Evolutionary conservation across 2,888 invertebrate genomes (phyloP), one percentile per base, ranked within the genome.

Genomic region (Tachystola acroxantha): DNA sequence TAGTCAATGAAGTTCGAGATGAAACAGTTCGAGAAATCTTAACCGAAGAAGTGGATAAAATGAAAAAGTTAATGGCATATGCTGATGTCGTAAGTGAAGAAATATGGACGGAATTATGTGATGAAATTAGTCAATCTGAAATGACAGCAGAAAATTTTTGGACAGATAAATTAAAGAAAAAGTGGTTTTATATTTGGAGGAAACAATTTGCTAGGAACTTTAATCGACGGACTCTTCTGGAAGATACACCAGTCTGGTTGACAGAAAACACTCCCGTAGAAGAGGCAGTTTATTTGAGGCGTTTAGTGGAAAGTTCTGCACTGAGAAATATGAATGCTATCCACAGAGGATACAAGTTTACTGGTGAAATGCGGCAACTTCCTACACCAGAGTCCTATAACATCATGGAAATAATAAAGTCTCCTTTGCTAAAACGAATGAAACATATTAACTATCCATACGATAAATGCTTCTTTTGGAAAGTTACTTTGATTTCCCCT

Each of bases 401-500:
- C 41, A 57, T 88, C 1, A 74, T 85, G 69, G 88, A 70, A 70
- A 80, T 63, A 50, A 89, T 72, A 58, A 84, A 68, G 52, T 84
- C 69, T 40, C 76, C 67, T 43, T 69, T 75, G 50, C 65, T 77
- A 42, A 84, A 63, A 76, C 87, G 69, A 33, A 88, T 68, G 85
- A 87, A 72, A 68, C 86, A 73, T 74, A 88, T 76, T 32, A 72
- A 52, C 53, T 84, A 74, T 60, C 77, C 64, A 46, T 63, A 84
- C 57, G 62, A 79, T 53, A 73, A 78, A 65, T 72, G 73, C 54
- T 66, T 79, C 63, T 64, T 85, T 64, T 92, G 92, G 92, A 92
- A 92, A 72, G 63, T 91, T 20, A 84, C 89, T 3, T 61, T 92
- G 33, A 89, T 90, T 5, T 79, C 90, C 37, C 90, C 91, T 1